Conservation (phyloP, 2,113 vertebrate species). For the Sceloporus undulatus region DNA sequence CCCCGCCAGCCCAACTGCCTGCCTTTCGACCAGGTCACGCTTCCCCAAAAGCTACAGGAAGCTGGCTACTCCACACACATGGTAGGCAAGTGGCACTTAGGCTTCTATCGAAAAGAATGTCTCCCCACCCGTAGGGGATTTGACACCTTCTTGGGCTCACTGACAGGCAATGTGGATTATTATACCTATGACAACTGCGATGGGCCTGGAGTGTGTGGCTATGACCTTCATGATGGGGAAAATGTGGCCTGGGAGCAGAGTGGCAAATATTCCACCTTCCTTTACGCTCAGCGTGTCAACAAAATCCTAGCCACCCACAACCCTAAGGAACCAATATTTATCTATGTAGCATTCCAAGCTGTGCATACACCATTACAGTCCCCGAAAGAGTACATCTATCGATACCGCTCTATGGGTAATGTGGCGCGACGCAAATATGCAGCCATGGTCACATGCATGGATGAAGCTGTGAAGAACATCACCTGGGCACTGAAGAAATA, state of each 20-base stretch:
- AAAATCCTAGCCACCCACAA: slow-evolving; percentile 91
- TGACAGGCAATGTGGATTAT: slow-evolving; percentile 96
- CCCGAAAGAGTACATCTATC: slow-evolving; percentile 92
- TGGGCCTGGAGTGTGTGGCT: slow-evolving; percentile 89
- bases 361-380: slow-evolving; percentile 96
- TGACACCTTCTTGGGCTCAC: slow-evolving; percentile 93
- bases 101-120: slow-evolving; percentile 97
- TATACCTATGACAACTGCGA: slow-evolving; percentile 95
- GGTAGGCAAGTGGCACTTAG: slow-evolving; percentile 99
- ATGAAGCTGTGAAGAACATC: slow-evolving; percentile 94
- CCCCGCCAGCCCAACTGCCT: slow-evolving; percentile 95
- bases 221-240: slow-evolving; percentile 94
- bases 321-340: slow-evolving; percentile 90
- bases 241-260: slow-evolving; percentile 90
- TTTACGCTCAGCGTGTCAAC: slow-evolving; percentile 91
- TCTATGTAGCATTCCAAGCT: slow-evolving; percentile 95
- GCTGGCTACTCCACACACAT: slow-evolving; percentile 96
- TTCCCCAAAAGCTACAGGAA: slow-evolving; percentile 94
- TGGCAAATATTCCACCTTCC: slow-evolving; percentile 93
- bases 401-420: slow-evolving; percentile 89
- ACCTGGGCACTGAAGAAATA: slow-evolving; percentile 95
- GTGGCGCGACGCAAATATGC: slow-evolving; percentile 93
- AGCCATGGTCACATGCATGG: slow-evolving; percentile 96
- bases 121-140: slow-evolving; percentile 95
- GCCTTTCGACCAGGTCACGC: slow-evolving; percentile 91